A percentile compares a stretch with the other conserved stretches of the same genome.
phyloP scores from a whole-genome alignment of 2,888 invertebrate species.

The Tortrix viridana region DNA sequence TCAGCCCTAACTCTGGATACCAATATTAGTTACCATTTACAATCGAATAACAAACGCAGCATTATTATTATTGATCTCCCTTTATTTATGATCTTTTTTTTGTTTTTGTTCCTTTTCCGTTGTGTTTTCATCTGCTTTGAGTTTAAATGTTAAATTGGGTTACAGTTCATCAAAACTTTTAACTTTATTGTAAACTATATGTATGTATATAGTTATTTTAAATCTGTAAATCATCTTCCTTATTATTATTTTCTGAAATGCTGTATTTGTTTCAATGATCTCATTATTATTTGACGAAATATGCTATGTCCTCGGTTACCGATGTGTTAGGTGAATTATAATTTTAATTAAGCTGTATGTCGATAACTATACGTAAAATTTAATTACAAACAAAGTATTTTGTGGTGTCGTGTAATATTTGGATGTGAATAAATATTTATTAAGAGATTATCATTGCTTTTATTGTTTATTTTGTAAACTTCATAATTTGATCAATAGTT shows the following conservation, averaged over 20 bases:
- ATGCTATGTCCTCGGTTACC: conserved; percentile 8
- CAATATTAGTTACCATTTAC: conserved; percentile 45
- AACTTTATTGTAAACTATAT: background rate
- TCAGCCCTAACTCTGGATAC: conserved; percentile 61
- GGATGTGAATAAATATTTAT: conserved; percentile 23
- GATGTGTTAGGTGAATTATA: conserved; percentile 16
- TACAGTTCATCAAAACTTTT: background rate
- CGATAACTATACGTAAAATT: background rate
- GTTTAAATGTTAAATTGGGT: background rate
- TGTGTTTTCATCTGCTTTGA: background rate
- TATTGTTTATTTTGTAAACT: background rate
- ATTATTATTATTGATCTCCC: background rate
- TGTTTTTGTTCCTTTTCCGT: background rate
- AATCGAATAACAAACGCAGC: background rate
- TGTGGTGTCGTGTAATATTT: background rate
- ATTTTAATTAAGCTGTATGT: conserved; percentile 4
- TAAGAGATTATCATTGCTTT: conserved; percentile 1
- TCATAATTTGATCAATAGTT: no score
- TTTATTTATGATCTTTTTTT: background rate
- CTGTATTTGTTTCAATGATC: background rate
- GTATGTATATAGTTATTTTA: no score
- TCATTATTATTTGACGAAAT: conserved; percentile 3
- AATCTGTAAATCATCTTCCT: no score
- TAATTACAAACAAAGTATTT: background rate
- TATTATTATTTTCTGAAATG: background rate